These are phyloP conservation scores for Philopedon plagiatum DNA, from an alignment of 2,888 invertebrate genomes.

Conservation along the genomic window DNA sequence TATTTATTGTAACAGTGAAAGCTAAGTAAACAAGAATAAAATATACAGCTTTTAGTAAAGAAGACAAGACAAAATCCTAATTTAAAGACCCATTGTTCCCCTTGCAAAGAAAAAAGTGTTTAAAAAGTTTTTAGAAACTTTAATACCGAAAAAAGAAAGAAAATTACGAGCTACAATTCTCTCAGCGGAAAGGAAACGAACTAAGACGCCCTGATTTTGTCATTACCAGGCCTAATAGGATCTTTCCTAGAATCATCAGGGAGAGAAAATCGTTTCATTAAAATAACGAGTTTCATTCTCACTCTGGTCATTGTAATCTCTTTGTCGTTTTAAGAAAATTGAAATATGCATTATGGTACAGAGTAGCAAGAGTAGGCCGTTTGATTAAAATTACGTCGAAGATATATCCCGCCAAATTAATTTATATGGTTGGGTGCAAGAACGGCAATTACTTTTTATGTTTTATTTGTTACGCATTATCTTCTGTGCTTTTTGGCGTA, in stretches of 20 bases:
- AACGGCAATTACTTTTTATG: neutral
- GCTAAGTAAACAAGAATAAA: neutral
- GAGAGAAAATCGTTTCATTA: slow-evolving; percentile 40
- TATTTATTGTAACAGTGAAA: neutral
- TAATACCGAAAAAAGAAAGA: slow-evolving; percentile 42
- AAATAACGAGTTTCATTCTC: slow-evolving; percentile 40
- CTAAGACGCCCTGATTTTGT: slow-evolving; percentile 49
- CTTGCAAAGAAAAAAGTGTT: slow-evolving; percentile 37
- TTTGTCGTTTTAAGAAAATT: slow-evolving; percentile 20
- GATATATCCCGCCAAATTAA: slow-evolving; percentile 13
- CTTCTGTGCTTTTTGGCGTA: neutral
- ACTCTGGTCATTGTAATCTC: slow-evolving; percentile 28
- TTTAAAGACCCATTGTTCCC: slow-evolving; percentile 32
- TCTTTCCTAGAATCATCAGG: slow-evolving; percentile 42
- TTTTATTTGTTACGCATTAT: neutral
- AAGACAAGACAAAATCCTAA: neutral
- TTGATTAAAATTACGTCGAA: slow-evolving; percentile 12
- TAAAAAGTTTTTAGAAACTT: slow-evolving; percentile 44
- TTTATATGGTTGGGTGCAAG: slow-evolving; percentile 1
- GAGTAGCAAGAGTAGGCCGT: neutral
- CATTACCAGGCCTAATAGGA: slow-evolving; percentile 49
- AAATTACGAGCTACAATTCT: slow-evolving; percentile 38
- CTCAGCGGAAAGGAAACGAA: slow-evolving; percentile 36
- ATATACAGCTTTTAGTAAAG: neutral
- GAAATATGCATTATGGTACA: slow-evolving; percentile 19